These are phyloP conservation scores for Sycon ciliatum DNA, from an alignment of 37 sponge, comb jelly and placozoan species.

Conservation along the genomic window DNA sequence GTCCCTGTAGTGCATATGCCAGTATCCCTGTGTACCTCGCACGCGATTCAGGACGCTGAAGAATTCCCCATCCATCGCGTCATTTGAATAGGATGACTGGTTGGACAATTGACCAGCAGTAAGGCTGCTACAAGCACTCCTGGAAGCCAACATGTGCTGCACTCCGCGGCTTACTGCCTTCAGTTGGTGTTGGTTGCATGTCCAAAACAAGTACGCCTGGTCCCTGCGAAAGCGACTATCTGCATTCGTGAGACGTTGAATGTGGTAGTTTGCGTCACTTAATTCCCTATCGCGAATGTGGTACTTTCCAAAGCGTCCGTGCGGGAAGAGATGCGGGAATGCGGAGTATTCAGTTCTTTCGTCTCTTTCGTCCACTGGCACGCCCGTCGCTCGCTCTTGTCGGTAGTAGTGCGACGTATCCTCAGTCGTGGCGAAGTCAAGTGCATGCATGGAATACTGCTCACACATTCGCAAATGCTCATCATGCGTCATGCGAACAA, in stretches of 20 bases:
- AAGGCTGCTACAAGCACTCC: no score
- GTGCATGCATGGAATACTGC: background rate
- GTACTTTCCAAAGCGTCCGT: conserved; percentile 37
- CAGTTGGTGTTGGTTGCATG: no score
- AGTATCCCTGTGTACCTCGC: conserved; percentile 39
- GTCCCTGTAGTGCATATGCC: conserved; percentile 33
- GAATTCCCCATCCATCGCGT: conserved; percentile 21
- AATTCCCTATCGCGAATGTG: conserved; percentile 31
- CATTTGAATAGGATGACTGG: background rate
- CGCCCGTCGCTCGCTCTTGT: no score
- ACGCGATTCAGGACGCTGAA: conserved; percentile 37
- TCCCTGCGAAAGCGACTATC: background rate
- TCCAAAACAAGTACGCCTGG: background rate
- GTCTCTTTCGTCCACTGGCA: no score
- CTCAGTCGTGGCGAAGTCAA: no score
- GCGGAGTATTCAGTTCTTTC: background rate
- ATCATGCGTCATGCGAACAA: no score
- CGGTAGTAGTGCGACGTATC: no score
- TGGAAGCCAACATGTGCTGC: background rate
- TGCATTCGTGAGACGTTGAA: no score
- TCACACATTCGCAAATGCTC: no score
- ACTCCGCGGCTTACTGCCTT: no score
- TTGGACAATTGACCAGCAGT: background rate
- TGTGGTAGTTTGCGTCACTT: no score
- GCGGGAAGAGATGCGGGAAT: background rate